Base-by-base conservation (phyloP, 37 sponge, comb jelly and placozoan species). In the Halisarca cf. caerulea region DNA sequence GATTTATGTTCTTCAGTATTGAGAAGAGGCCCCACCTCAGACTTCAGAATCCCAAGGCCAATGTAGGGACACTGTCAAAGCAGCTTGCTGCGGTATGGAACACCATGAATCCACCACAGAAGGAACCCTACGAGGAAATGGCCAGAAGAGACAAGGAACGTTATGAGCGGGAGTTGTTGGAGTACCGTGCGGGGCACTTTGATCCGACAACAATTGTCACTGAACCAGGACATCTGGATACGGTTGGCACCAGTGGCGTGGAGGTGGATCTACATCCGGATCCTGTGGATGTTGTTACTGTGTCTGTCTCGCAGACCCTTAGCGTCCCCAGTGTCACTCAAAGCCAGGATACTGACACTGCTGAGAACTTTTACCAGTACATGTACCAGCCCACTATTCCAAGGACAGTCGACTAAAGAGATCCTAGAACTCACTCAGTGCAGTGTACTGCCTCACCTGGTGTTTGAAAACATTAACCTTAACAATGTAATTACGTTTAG, bases 141-240 rank as follows among this genome's bases (percentile, higher is more conserved):
- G 86, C 86, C 18, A 79, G 36, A 57, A 78, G 61, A 14, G 86
- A 85, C 80, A 85, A 85, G 37, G 62, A 78, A 18, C 84, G 84
- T 24, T 83, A 83, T 24, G 84, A 83, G 14, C 71, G 71, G 24
- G 74, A 83, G 15, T 32, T 83, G 55, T 23, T 34, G 11, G 72
- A 70, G 11, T 83, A 69, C 73, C 66, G 53, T 30, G 59, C 42
- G 2, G 84, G 84, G 5, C 84, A 47, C 15, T 83, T 83, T 14
- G 59, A 1, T 17, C 35, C 35, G 34, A 47, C 69, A 24, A 34
- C 35, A 4, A 68, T 68, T 18, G 69, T 68, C 33, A 74, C 24
- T 38, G 43, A 40, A 8, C 77, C 77, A 41, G 77, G 42, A 3
- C 38, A 40, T 37, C n/a, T 38, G 43, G 45, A 4, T 3, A 74